Evolutionary conservation across 2,888 invertebrate species (phyloP), one percentile per base, ranked within the genome.

Genomic region (Oscheius sp.): DNA sequence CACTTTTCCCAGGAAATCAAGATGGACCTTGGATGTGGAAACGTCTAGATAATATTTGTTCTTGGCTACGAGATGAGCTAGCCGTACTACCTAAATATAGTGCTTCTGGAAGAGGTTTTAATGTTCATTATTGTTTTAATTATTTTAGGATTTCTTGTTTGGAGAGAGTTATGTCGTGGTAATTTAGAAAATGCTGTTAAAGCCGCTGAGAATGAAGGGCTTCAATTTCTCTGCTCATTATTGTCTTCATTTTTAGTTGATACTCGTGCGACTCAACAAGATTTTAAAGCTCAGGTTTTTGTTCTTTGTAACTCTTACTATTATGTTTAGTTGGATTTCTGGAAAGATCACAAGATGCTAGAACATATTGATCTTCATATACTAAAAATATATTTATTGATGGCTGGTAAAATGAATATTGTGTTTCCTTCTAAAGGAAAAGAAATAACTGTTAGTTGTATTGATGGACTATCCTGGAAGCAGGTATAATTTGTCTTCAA

Each of bases 381-480:
- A 14, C 70, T 77, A 14, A 77, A 77, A 49, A 69, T 73, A 54
- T 79, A 79, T 56, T 38, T 79, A 6, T 28, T 75, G 4, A 62
- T 79, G 73, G 69, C 77, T 8, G 79, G 79, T 20, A 44, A 57
- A 9, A 70, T 71, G 5, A 54, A 69, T 9, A 44, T 57, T 14
- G 59, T 64, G 49, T 71, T 71, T 65, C 67, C 57, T 5, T 28
- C 47, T 22, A 38, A 51, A 22, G 64, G 64, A 2, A 47, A 32
- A 17, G 45, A 45, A 26, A 56, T 63, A 17, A 41, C 57, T n/a
- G 61, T 79, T 41, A 74, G 74, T 50, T 73, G 74, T 38, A 59
- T 77, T 26, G 78, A 77, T 26, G 73, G 73, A 5, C 69, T 79
- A 2, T 59, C 61, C 30, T 79, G 78, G 78, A 72, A 70, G 22